Conservation (phyloP, 2,888 invertebrate species). For the Sphaerophoria rueppellii region DNA sequence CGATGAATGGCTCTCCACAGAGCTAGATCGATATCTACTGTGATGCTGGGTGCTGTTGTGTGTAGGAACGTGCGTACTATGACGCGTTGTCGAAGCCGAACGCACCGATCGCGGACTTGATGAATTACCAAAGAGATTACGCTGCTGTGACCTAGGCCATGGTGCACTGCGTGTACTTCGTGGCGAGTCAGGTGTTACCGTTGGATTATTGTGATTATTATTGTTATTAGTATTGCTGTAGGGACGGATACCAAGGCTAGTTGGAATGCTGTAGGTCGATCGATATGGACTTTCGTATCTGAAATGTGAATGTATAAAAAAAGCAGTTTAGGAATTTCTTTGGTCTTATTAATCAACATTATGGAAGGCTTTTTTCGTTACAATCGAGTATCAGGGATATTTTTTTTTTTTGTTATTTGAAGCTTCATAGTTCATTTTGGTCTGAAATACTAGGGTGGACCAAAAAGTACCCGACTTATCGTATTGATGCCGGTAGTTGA, state of each 20-base stretch:
- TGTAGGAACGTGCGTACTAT: conserved; percentile 76
- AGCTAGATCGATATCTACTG: conserved; percentile 88
- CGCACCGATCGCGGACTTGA: conserved; percentile 92
- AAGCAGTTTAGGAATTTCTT: neutral
- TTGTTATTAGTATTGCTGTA: conserved; percentile 78
- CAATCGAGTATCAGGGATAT: no score
- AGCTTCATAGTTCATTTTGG: no score
- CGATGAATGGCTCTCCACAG: conserved; percentile 94
- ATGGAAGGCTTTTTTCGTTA: neutral
- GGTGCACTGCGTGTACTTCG: conserved; percentile 92
- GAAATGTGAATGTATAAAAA: conserved; percentile 28
- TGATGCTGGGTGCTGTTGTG: conserved; percentile 76
- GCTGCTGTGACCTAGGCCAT: conserved; percentile 88
- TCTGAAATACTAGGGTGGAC: no score
- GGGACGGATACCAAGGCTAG: conserved; percentile 81
- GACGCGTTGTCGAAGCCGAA: conserved; percentile 82
- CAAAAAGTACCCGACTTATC: no score
- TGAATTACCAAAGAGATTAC: conserved; percentile 89
- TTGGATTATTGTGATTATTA: conserved; percentile 78
- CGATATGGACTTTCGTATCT: conserved; percentile 83
- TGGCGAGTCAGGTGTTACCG: conserved; percentile 86
- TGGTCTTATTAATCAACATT: conserved; percentile 11
- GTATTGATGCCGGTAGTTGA: no score
- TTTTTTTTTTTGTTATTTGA: no score
- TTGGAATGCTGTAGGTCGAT: conserved; percentile 83